Evolutionary conservation across 2,888 invertebrate species (phyloP), one percentile per base, ranked within the genome.

Genomic region (Heliconius ismenius): DNA sequence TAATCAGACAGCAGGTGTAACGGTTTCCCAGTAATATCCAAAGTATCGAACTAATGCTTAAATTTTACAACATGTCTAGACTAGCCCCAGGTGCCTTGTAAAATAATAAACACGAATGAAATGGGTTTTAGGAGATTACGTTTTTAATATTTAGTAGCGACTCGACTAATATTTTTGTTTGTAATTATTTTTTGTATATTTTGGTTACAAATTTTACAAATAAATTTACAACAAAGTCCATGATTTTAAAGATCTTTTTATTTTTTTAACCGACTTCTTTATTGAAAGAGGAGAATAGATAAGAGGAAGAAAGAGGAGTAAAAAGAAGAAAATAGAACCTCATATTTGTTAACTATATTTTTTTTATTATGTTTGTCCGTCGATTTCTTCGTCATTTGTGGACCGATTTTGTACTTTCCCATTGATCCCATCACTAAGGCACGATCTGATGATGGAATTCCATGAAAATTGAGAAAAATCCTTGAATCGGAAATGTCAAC

Each of bases 61-160:
- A 73, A 72, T 78, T 81, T 81, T 82, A 82, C 81, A 80, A 79
- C 77, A 63, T 76, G 83, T 83, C 82, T 85, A 84, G 86, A 81
- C 81, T 67, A 60, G 76, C 81, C 84, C 83, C 88, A 88, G 87
- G 87, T 88, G 81, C 64, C 36, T 64, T 64, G 49, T 78, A 74
- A 79, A 69, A 80, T 81, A 82, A 83, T 83, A 82, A 83, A 81
- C 77, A 78, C 73, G 49, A 76, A 78, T 75, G 73, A 69, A 76
- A 69, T 65, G 64, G 26, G 26, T 70, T 43, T 74, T n/a, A 21
- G 60, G 32, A 68, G 62, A 64, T 64, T 72, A 74, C 36, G 32
- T 54, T 64, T 26, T 62, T 64, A 72, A 32, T 63, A 54, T 69
- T 69, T 49, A 58, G 18, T 28, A 24, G 2, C 32, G 18, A 73